phyloP scores from a whole-genome alignment of 2,888 invertebrate genomes.

The Philhelius pedissequus region DNA sequence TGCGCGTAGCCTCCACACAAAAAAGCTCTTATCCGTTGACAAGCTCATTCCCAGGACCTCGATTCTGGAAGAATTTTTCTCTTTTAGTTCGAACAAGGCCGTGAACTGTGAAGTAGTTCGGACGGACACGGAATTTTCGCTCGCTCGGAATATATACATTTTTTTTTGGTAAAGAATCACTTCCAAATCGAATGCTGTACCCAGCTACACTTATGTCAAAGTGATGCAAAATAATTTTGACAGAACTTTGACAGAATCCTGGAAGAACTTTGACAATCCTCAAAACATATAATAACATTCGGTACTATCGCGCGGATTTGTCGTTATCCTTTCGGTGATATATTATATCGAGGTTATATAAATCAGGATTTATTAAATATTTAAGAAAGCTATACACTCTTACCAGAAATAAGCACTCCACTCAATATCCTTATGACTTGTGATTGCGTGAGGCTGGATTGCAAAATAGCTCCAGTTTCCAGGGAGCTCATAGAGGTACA shows the following conservation, averaged over 20 bases:
- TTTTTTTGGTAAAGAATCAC: background rate
- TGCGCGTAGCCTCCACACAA: constrained; percentile 31
- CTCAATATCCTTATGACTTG: background rate
- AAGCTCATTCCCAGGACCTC: constrained; percentile 76
- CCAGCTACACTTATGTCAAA: constrained; percentile 11
- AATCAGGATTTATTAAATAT: constrained; percentile 33
- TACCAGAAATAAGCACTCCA: background rate
- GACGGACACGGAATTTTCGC: constrained; percentile 70
- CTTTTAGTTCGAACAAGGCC: constrained; percentile 78
- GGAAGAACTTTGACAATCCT: background rate
- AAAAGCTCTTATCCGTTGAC: constrained; percentile 22
- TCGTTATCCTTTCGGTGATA: background rate
- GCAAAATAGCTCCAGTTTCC: background rate
- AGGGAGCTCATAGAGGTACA: background rate
- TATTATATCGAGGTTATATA: constrained; percentile 23
- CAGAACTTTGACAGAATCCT: constrained; percentile 21
- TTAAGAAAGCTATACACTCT: constrained; percentile 20
- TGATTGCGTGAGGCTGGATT: background rate
- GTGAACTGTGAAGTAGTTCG: constrained; percentile 75
- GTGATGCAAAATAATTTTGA: constrained; percentile 16
- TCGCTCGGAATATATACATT: background rate
- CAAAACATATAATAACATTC: constrained; percentile 18
- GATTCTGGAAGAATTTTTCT: constrained; percentile 70
- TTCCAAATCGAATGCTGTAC: background rate
- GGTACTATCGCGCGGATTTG: constrained; percentile 43